A percentile compares a stretch with the other conserved stretches of the same genome.
These are phyloP conservation scores for Ciconia maguari DNA, from an alignment of 2,113 vertebrate genomes.

Conservation along the genomic window DNA sequence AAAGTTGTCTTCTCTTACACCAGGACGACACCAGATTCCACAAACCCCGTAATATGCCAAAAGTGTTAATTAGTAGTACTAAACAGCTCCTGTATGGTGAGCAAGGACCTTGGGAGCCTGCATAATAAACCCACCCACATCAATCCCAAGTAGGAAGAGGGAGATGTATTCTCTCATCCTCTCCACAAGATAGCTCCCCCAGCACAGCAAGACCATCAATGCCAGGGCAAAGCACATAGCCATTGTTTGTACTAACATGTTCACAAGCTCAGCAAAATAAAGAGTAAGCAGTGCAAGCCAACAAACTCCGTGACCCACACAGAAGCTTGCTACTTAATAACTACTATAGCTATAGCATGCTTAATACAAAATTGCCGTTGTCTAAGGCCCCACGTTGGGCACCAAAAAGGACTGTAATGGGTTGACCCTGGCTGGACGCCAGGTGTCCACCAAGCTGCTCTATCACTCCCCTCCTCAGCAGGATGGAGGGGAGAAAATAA, in stretches of 20 bases:
- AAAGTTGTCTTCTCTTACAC: neutral
- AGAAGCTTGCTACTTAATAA: neutral
- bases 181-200: neutral
- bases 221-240: neutral
- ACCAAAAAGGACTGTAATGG: neutral
- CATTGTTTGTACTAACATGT: neutral
- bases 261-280: neutral
- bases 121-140: neutral
- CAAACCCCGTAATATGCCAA: neutral
- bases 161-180: neutral
- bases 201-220: neutral
- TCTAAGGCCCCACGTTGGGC: rapidly evolving
- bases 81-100: neutral
- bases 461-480: neutral
- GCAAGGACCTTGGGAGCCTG: neutral
- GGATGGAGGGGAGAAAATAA: neutral
- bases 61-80: neutral
- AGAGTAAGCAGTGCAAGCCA: neutral
- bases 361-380: neutral
- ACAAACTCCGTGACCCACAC: neutral
- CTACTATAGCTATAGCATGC: neutral
- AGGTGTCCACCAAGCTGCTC: neutral
- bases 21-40: neutral
- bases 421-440: neutral
- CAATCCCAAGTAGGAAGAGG: neutral